Evolutionary conservation across 2,797 vertebrate genomes (phyloP).

Genomic region (Paratrypauchen microcephalus): DNA sequence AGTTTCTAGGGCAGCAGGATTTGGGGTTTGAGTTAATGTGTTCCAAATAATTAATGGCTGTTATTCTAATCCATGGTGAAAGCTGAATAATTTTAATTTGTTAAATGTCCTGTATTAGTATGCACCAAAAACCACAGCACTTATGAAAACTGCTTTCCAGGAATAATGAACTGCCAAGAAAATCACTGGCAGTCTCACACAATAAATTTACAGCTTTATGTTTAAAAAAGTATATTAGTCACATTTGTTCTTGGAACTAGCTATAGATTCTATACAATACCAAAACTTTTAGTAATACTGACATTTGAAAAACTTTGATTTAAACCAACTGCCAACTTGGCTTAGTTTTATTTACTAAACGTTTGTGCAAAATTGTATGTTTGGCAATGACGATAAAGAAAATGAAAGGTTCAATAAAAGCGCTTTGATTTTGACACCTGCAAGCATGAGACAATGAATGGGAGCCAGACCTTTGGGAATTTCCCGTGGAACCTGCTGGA

Average conservation of each 20-base stretch:
- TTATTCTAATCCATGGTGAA: constrained; percentile 30
- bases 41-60: constrained; percentile 5
- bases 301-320: no score
- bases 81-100: constrained; percentile 32
- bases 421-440: neutral
- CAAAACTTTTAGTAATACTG: no score
- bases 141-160: constrained; percentile 24
- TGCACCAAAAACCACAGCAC: constrained; percentile 37
- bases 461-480: neutral
- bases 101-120: constrained; percentile 36
- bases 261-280: no score
- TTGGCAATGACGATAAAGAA: neutral
- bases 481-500: neutral
- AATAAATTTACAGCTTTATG: neutral
- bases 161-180: constrained; percentile 25
- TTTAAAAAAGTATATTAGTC: neutral
- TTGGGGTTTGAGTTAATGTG: constrained; percentile 4
- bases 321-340: no score
- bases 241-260: neutral
- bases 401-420: neutral
- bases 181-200: constrained; percentile 8
- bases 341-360: neutral
- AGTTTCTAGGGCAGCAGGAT: constrained; percentile 6
- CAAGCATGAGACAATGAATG: neutral
- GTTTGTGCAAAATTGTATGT: neutral